Evolutionary conservation across 2,888 invertebrate species (phyloP).

Genomic region (Germaria angustata): DNA sequence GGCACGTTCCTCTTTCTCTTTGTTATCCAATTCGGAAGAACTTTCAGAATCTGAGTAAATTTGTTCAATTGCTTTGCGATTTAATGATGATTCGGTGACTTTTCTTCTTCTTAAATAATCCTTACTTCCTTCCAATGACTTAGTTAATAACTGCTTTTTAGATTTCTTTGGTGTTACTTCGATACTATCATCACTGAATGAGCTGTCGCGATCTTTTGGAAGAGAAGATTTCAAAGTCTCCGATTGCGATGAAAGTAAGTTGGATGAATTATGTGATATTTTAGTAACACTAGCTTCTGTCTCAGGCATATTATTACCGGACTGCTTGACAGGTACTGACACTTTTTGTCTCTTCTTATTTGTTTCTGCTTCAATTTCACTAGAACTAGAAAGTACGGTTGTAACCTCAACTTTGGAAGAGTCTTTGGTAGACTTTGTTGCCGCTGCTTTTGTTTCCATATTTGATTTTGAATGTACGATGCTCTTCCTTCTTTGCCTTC

Average conservation of each 20-base stretch:
- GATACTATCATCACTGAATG: constrained; percentile 92
- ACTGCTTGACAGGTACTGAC: constrained; percentile 71
- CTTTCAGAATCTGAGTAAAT: constrained; percentile 90
- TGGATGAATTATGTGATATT: constrained; percentile 50
- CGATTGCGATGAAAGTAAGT: constrained; percentile 81
- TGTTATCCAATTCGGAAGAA: constrained; percentile 68
- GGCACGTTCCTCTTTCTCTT: constrained; percentile 75
- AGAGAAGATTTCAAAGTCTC: constrained; percentile 84
- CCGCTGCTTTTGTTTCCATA: constrained; percentile 35
- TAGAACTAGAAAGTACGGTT: constrained; percentile 70
- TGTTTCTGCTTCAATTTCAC: constrained; percentile 69
- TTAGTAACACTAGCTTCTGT: constrained; percentile 45
- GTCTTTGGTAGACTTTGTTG: constrained; percentile 67
- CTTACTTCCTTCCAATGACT: constrained; percentile 33
- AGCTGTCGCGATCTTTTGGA: constrained; percentile 81
- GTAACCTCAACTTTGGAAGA: constrained; percentile 61
- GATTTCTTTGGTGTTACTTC: constrained; percentile 85
- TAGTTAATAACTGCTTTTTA: constrained; percentile 37
- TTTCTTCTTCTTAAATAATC: constrained; percentile 35
- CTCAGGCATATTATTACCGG: constrained; percentile 38
- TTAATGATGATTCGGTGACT: constrained; percentile 24
- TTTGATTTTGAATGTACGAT: constrained; percentile 58
- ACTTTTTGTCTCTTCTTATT: constrained; percentile 59
- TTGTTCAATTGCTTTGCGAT: constrained; percentile 83
- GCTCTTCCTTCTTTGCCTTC: constrained; percentile 73